Base-by-base conservation (phyloP, 2,113 vertebrate species). In the Dasyprocta punctata region DNA sequence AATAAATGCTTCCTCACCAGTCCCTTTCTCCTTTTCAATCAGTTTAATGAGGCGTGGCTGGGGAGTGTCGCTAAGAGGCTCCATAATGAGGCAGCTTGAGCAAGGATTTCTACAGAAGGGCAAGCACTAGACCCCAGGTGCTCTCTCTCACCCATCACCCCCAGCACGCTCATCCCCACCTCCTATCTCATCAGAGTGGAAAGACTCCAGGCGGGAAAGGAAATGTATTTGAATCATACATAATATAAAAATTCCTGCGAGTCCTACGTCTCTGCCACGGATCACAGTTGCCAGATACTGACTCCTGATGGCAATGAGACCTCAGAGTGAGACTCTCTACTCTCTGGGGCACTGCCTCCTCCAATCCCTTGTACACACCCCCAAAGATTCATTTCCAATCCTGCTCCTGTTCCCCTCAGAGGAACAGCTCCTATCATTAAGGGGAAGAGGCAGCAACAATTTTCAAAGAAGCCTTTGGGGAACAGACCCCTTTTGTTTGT, bases 401-500 rank as follows among this genome's bases (percentile, higher is more conserved):
- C 54, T 17, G 1, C 71, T 10, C 0, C 5, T 33, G 13, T 41
- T 73, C 54, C 19, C 38, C 80, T 84, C 58, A 8, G 56, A 90
- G 49, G 30, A 90, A 26, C 60, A 61, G 77, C 67, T 94, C 71
- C 14, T 30, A n/a, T 69, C 36, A 90, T 44, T 44, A 92, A 87
- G 16, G 28, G 75, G 47, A 90, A 96, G 81, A 94, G 60, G 28
- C 78, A 86, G 90, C 17, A 75, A 90, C 83, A 92, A 92, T 93
- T 89, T 94, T 67, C 36, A 69, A 65, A 93, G 94, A 82, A 17
- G 65, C 61, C 96, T 92, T 86, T 52, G 0, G 92, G 88, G 95
- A 97, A 96, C 19, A 93, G 86, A 85, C 78, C 95, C 77, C 83
- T 86, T 96, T 94, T 94, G 92, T 98, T 77, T 97, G 82, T 71